Evolutionary conservation across 64 coral and sea anemone genomes (phyloP), one percentile per base, ranked within the genome.

Genomic region (Acropora yongei): DNA sequence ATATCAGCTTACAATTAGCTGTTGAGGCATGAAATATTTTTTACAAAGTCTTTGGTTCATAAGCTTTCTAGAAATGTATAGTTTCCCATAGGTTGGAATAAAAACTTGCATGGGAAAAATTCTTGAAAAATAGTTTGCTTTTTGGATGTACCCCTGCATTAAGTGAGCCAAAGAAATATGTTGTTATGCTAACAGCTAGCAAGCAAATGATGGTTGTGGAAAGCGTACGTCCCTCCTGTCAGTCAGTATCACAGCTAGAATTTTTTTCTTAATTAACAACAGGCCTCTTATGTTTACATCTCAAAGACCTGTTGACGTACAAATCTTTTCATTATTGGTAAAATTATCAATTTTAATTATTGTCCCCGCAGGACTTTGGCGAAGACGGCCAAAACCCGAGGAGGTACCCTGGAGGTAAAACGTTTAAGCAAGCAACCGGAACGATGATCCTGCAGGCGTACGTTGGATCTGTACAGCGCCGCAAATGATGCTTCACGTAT

Each of bases 1-100:
- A 66, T 86, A 86, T 73, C 83, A 72, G 14, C 8, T 86, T 72
- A 86, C 69, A 86, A 86, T 86, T 17, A 30, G 41, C 69, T 72
- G 44, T 72, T 86, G 0, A 2, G 44, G 83, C 42, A 61, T 53
- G 8, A 80, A 80, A 41, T 9, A 53, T 53, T 80, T 80, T 80
- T 77, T 80, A 51, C 78, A 53, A 14, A 55, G 0, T 55, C 5
- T 57, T 80, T 55, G 48, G 48, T 18, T 57, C 48, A 53, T 57
- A 57, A 80, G 47, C 78, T 80, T 80, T 80, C 78, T 9, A 80
- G 7, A 55, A 53, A 80, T 80, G 17, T 80, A 80, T 80, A 80
- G 49, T 80, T 80, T 55, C 6, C 78, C 47, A 57, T 39, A 80
- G 0, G 49, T 80, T 80, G 49, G 49, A 50, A 80, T 80, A 57